These are phyloP conservation scores for Nothocercus nigrocapillus DNA, from an alignment of 2,113 vertebrate species.

Conservation along the genomic window DNA sequence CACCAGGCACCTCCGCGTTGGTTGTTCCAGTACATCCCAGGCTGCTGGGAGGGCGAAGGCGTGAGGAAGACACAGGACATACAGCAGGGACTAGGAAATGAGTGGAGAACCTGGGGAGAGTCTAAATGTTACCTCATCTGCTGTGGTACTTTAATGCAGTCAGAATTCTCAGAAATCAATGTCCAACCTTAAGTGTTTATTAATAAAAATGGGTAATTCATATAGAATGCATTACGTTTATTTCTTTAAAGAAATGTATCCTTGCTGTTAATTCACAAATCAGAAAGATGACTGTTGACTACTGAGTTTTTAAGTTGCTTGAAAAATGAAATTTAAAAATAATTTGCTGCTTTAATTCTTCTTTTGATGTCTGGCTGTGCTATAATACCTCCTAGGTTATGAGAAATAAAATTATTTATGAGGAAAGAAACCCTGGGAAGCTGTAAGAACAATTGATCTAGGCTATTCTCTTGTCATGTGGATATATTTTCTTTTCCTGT, in stretches of 20 bases:
- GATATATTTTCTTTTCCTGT: background rate
- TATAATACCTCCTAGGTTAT: constrained; percentile 23
- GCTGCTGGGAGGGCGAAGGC: too few species aligned
- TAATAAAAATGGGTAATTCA: constrained; percentile 36
- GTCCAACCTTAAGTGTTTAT: constrained; percentile 50
- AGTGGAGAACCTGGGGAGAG: background rate
- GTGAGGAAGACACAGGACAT: background rate
- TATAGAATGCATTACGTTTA: constrained; percentile 37
- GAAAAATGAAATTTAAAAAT: constrained; percentile 51
- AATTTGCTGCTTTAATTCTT: constrained; percentile 45
- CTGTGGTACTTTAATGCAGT: constrained; percentile 1
- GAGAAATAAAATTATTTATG: constrained; percentile 2
- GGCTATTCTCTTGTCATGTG: background rate
- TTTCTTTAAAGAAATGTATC: background rate
- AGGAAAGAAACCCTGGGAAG: background rate
- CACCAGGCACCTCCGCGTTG: too few species aligned
- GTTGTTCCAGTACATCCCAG: too few species aligned
- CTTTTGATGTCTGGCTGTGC: background rate
- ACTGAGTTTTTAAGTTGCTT: constrained; percentile 26
- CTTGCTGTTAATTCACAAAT: constrained; percentile 51
- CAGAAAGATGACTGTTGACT: constrained; percentile 34
- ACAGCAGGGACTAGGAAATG: background rate
- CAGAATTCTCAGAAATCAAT: background rate
- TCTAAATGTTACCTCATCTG: constrained; percentile 27
- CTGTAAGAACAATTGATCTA: background rate